phyloP scores from a whole-genome alignment of 2,113 vertebrate genomes.

The Eublepharis macularius region DNA sequence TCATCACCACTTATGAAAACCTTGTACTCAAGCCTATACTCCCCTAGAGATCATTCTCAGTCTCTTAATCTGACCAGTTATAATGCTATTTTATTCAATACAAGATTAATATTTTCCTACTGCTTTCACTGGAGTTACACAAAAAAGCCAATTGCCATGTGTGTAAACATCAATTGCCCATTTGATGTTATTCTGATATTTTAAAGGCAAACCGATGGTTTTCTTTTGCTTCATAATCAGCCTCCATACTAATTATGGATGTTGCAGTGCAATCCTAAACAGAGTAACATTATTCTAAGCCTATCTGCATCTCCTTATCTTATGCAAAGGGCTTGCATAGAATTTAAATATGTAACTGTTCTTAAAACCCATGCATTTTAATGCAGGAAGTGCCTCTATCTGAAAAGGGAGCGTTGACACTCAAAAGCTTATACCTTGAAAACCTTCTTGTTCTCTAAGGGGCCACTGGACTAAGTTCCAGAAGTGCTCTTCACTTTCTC shows the following conservation, averaged over 20 bases:
- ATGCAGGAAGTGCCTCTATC: too few species aligned
- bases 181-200: not conserved
- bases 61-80: not conserved
- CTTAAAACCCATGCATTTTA: too few species aligned
- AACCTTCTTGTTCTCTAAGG: too few species aligned
- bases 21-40: not conserved
- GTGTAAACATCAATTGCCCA: not conserved
- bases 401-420: too few species aligned
- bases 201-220: not conserved
- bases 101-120: not conserved
- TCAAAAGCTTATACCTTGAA: too few species aligned
- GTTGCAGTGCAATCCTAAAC: too few species aligned
- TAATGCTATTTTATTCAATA: not conserved
- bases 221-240: not conserved
- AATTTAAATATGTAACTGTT: too few species aligned
- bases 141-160: not conserved
- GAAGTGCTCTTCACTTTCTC: too few species aligned
- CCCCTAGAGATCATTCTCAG: not conserved
- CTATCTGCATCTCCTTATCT: too few species aligned
- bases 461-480: too few species aligned
- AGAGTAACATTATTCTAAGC: too few species aligned
- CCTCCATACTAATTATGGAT: not conserved
- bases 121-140: not conserved
- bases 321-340: too few species aligned
- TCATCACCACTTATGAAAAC: accelerated